Evolutionary conservation across 2,113 vertebrate genomes (phyloP), one percentile per base, ranked within the genome.

Genomic region (Erpornis zantholeuca): DNA sequence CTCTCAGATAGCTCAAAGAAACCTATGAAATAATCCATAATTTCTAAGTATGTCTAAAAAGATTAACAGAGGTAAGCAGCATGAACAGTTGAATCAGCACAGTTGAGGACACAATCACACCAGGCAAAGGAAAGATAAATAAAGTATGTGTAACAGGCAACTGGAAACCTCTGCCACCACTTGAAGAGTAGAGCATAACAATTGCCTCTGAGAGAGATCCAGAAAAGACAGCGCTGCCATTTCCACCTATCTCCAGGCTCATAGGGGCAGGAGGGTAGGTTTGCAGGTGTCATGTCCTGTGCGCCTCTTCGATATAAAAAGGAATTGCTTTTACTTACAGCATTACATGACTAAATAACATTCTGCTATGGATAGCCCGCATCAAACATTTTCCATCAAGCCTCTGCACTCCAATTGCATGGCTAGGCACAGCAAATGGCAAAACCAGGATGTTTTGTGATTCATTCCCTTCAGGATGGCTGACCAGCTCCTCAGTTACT

Each of bases 391-490:
- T 77, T 92, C 27, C 33, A 27, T 60, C 47, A 75, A 59, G 53
- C 23, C 36, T 56, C 64, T 19, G 17, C 0, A 0, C 10, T 40
- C 18, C 29, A 42, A 1, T 7, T 65, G 42, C 38, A 45, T 3
- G 5, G 33, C 2, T 14, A 7, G 31, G 24, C 35, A 54, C 6
- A 70, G 35, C 1, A 4, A 42, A 82, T 2, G 2, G 59, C 42
- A 82, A 80, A 80, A 25, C 20, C 10, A 14, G 40, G 15, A 20
- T 61, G n/a, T 47, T 54, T 54, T 64, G n/a, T 64, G 29, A 82
- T 50, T 65, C 23, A 52, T 29, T 33, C 19, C 17, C 7, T 61
- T 57, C 31, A 50, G 17, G 20, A 9, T 0, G 11, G 6, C 52
- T 35, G 56, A 33, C 33, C 0, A 3, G 33, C 36, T 72, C 23